A percentile compares a stretch with the other conserved stretches of the same genome.
Conservation (phyloP, 2,113 vertebrate genomes). For the Osmerus mordax region DNA sequence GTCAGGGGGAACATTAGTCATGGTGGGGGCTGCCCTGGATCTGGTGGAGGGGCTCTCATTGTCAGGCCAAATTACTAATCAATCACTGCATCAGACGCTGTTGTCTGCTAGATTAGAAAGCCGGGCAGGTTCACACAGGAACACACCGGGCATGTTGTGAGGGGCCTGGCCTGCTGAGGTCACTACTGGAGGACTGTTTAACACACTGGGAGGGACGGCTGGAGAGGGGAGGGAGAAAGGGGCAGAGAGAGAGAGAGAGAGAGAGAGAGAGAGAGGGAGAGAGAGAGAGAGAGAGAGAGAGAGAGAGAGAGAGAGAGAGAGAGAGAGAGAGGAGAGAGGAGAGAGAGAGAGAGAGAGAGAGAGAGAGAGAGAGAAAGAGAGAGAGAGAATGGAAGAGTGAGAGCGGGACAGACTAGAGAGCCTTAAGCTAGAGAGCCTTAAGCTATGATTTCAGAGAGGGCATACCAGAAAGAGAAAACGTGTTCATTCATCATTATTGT, state of each 20-base stretch:
- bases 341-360: conserved; percentile 57
- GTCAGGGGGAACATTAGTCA: conserved; percentile 92
- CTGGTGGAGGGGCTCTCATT: conserved; percentile 82
- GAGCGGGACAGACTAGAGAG: conserved; percentile 69
- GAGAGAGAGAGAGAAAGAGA: conserved; percentile 53
- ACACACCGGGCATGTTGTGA: conserved; percentile 89
- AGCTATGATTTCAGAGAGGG: conserved; percentile 97
- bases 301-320: too few species aligned
- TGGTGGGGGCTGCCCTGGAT: conserved; percentile 87
- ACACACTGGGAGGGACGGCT: conserved; percentile 57
- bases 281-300: too few species aligned
- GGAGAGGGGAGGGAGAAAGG: background rate
- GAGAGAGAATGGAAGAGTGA: conserved; percentile 38
- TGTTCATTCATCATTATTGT: conserved; percentile 99
- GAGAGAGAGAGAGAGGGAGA: conserved; percentile 1
- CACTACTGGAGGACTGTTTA: conserved; percentile 86
- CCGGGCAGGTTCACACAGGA: conserved; percentile 74
- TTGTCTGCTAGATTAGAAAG: conserved; percentile 81
- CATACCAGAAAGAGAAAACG: conserved; percentile 78
- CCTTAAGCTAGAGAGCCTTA: too few species aligned
- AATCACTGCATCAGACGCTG: conserved; percentile 88
- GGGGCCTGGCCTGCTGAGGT: conserved; percentile 86
- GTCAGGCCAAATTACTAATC: conserved; percentile 97
- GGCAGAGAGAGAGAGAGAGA: conserved; percentile 19
- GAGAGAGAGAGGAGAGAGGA: too few species aligned